A percentile compares a stretch with the other conserved stretches of the same genome.
Conservation (phyloP, 1,140 invertebrate genomes). For the Trichonephila clavipes region DNA sequence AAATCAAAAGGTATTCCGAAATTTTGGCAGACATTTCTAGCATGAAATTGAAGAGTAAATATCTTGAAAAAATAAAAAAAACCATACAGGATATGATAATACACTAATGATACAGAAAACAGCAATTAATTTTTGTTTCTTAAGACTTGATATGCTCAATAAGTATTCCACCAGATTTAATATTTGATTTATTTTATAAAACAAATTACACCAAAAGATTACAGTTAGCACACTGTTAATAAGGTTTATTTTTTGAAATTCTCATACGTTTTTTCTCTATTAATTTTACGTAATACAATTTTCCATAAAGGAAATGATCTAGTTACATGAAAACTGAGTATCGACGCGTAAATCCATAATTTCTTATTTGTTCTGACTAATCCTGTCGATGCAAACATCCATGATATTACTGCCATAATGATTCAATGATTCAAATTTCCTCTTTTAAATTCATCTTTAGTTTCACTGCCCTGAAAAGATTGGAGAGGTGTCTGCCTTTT, state of each 20-base stretch:
- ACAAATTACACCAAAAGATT: background rate
- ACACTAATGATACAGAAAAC: background rate
- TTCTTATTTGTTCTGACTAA: background rate
- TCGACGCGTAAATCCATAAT: background rate
- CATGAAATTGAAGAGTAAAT: background rate
- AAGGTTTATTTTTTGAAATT: background rate
- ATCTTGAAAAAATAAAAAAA: background rate
- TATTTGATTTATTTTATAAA: background rate
- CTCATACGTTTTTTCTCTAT: background rate
- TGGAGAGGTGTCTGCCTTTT: background rate
- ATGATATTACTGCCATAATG: background rate
- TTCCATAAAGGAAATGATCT: background rate
- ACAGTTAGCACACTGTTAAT: background rate
- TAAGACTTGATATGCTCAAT: background rate
- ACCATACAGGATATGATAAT: background rate
- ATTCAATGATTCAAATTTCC: background rate
- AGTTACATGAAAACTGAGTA: background rate
- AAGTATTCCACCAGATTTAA: background rate
- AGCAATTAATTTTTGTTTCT: background rate
- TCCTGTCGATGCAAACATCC: background rate
- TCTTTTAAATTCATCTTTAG: background rate
- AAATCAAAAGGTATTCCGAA: background rate
- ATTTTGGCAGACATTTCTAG: background rate
- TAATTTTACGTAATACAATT: background rate
- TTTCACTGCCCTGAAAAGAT: background rate